Evolutionary conservation across 2,797 vertebrate genomes (phyloP).

Genomic region (Acropternis orthonyx): DNA sequence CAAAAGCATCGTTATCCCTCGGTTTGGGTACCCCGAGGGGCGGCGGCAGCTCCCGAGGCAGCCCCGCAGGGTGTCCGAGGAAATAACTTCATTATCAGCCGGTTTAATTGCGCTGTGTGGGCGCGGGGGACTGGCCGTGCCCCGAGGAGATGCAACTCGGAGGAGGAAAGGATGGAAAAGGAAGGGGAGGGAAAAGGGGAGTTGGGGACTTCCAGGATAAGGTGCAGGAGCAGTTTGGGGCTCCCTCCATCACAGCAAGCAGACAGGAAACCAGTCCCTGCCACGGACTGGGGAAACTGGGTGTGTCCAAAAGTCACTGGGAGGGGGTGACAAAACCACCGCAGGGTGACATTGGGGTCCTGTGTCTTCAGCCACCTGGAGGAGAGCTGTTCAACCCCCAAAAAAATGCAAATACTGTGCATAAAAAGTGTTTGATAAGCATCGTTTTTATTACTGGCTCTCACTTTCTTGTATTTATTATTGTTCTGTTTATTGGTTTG

Average conservation of each 20-base stretch:
- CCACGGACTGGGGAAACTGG: not conserved
- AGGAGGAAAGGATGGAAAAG: not conserved
- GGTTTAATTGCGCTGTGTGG: not conserved
- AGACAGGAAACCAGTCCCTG: not conserved
- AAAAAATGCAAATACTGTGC: not conserved
- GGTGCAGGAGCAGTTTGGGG: not conserved
- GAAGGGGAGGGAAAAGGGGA: not conserved
- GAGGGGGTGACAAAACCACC: not conserved
- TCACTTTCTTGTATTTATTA: too few species aligned
- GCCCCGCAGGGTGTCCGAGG: not conserved
- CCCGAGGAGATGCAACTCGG: not conserved
- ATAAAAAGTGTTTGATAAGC: not conserved
- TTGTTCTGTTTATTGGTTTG: not conserved
- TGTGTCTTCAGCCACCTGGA: not conserved
- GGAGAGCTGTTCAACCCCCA: not conserved
- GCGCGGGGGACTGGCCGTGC: accelerated
- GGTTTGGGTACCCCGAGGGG: accelerated
- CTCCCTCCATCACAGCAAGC: not conserved
- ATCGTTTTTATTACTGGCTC: not conserved
- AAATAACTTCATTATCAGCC: accelerated
- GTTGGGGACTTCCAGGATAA: accelerated
- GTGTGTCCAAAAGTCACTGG: accelerated
- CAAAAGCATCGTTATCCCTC: accelerated
- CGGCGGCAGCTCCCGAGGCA: not conserved
- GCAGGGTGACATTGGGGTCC: not conserved